phyloP scores from a whole-genome alignment of 2,113 vertebrate genomes.

The Petromus typicus region DNA sequence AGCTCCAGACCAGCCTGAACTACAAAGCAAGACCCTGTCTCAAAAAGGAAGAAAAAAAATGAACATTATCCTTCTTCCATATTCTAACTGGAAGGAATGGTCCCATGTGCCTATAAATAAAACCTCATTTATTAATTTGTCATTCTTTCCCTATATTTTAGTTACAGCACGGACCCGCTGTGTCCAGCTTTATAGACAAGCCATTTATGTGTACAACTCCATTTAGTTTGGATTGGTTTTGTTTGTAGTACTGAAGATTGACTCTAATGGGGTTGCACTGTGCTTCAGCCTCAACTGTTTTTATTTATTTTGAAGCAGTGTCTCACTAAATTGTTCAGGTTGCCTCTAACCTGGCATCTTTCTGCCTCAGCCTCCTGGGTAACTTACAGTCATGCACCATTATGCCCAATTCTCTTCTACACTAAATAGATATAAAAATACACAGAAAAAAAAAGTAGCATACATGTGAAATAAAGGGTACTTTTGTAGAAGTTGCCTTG shows the following conservation, averaged over 20 bases:
- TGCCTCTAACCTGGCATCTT: neutral
- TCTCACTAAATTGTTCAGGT: neutral
- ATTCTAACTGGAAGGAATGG: no score
- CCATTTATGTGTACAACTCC: no score
- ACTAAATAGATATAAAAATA: slow-evolving; percentile 14
- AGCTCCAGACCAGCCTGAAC: no score
- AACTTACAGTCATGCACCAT: neutral
- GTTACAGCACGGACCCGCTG: no score
- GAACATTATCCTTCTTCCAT: no score
- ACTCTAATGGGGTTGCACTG: neutral
- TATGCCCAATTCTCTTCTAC: neutral
- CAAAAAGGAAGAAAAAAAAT: no score
- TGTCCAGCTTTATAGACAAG: no score
- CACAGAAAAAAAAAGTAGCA: neutral
- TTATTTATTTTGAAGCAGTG: neutral
- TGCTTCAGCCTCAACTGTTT: neutral
- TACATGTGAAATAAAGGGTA: neutral
- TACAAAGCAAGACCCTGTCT: no score
- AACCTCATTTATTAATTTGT: no score
- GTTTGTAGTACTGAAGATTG: neutral
- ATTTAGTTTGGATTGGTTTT: no score
- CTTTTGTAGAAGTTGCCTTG: neutral
- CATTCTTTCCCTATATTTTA: no score
- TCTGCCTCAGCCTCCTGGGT: neutral
- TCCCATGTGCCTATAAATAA: no score